These are phyloP conservation scores for Cyprinodon diabolis DNA, from an alignment of 2,797 vertebrate genomes.

Conservation along the genomic window DNA sequence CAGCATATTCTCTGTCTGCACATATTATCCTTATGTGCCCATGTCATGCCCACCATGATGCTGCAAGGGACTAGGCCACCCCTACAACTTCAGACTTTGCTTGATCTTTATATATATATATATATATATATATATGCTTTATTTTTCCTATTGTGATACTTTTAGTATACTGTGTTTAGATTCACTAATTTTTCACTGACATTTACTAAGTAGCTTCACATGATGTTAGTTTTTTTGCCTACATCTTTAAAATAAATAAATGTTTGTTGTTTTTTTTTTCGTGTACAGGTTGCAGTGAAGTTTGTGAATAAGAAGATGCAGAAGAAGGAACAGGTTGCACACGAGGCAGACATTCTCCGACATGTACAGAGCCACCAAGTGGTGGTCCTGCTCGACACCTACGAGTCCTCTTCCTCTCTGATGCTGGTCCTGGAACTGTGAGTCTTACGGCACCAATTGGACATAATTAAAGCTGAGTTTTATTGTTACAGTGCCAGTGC, in stretches of 20 bases:
- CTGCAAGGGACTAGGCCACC: too few species aligned
- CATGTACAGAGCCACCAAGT: constrained; percentile 93
- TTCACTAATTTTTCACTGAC: too few species aligned
- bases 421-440: constrained; percentile 94
- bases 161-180: too few species aligned
- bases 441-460: constrained; percentile 58
- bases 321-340: constrained; percentile 95
- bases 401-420: constrained; percentile 88
- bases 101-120: too few species aligned
- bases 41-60: too few species aligned
- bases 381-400: constrained; percentile 90
- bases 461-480: neutral
- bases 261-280: neutral
- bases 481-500: neutral
- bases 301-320: constrained; percentile 97
- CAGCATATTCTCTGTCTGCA: too few species aligned
- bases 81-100: too few species aligned
- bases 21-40: too few species aligned
- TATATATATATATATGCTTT: too few species aligned
- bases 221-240: neutral
- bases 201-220: neutral
- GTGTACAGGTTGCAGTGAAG: constrained; percentile 88
- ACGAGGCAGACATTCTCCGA: constrained; percentile 90
- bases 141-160: too few species aligned
- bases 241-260: neutral